A percentile compares a stretch with the other conserved stretches of the same genome.
These are phyloP conservation scores for Caenorhabditis doughertyi DNA, from an alignment of 2,888 invertebrate genomes.

Conservation along the genomic window DNA sequence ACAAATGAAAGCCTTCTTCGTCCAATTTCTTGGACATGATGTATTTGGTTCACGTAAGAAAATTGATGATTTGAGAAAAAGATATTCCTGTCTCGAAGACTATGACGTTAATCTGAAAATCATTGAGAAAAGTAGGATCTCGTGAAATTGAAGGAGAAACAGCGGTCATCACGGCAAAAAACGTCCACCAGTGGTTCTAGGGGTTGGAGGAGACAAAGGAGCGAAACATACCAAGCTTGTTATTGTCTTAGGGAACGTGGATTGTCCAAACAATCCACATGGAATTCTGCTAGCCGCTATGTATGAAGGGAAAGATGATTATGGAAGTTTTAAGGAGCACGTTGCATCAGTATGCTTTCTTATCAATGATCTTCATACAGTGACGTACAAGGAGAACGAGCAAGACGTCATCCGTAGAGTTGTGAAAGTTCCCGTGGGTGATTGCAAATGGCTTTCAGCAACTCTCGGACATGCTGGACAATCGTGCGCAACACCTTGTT, in stretches of 20 bases:
- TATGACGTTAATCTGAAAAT: neutral
- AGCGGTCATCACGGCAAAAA: neutral
- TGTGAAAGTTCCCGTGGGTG: no score
- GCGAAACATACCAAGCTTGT: neutral
- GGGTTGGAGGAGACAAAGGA: neutral
- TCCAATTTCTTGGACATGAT: neutral
- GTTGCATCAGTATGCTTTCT: neutral
- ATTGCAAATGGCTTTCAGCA: neutral
- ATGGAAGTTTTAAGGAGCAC: neutral
- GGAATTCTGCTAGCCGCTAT: neutral
- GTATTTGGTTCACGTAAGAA: neutral
- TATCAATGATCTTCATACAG: neutral
- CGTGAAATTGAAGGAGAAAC: neutral
- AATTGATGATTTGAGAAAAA: neutral
- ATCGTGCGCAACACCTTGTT: neutral
- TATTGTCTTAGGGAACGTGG: neutral
- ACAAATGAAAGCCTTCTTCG: neutral
- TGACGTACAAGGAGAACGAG: neutral
- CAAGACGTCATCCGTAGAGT: no score
- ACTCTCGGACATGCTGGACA: neutral
- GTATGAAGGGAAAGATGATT: neutral
- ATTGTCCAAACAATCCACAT: neutral
- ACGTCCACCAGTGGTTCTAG: neutral
- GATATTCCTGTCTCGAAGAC: neutral
- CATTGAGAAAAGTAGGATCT: neutral